Evolutionary conservation across 2,797 vertebrate genomes (phyloP).

Genomic region (Diplodus puntazzo): DNA sequence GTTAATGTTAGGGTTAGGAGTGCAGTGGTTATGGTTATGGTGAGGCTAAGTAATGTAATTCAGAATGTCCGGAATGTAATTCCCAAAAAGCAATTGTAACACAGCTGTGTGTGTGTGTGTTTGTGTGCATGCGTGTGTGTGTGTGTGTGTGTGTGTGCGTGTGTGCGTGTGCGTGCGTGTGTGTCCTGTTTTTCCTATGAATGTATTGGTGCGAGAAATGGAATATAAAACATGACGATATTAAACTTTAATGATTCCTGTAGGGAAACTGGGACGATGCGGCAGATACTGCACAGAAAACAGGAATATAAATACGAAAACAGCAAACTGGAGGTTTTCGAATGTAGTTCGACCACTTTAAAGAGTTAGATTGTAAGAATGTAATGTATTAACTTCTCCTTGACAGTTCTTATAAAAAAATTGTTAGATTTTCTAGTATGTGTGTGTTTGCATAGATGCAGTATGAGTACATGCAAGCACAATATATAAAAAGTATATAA

Average conservation of each 20-base stretch:
- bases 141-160: not conserved
- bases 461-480: not conserved
- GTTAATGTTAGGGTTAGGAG: too few species aligned
- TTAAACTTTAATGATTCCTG: constrained; percentile 40
- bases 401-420: not conserved
- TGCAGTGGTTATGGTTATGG: too few species aligned
- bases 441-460: not conserved
- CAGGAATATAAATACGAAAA: not conserved
- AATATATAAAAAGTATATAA: too few species aligned
- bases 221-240: constrained; percentile 5
- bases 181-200: not conserved
- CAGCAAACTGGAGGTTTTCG: not conserved
- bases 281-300: not conserved
- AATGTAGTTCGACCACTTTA: too few species aligned
- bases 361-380: too few species aligned
- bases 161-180: not conserved
- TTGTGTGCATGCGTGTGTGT: not conserved
- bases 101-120: not conserved
- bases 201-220: not conserved
- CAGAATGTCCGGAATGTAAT: too few species aligned
- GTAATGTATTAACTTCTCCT: not conserved
- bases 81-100: too few species aligned
- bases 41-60: too few species aligned
- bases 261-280: constrained; percentile 15
- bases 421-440: too few species aligned